Evolutionary conservation across 37 sponge, comb jelly and placozoan species (phyloP).

Genomic region (Cladorhizidae sp.): DNA sequence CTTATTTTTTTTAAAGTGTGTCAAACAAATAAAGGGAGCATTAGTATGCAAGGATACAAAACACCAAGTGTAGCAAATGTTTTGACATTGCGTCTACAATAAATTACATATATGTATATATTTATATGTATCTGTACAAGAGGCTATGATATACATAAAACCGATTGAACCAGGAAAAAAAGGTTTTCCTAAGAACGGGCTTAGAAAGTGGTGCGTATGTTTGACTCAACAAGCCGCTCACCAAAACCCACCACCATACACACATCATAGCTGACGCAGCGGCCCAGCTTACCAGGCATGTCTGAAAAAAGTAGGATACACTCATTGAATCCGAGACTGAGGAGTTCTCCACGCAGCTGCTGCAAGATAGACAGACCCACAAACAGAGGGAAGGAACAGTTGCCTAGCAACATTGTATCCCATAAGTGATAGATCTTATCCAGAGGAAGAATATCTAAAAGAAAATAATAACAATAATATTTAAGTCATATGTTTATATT

Average conservation of each 20-base stretch:
- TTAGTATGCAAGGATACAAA: too few relatives aligned
- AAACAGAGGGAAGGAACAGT: constrained; percentile 88
- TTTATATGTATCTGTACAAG: constrained; percentile 8
- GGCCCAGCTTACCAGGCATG: constrained; percentile 79
- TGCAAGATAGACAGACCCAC: constrained; percentile 91
- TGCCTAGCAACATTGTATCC: constrained; percentile 92
- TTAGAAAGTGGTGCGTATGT: too few relatives aligned
- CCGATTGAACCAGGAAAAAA: not conserved
- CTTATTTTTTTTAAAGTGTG: too few relatives aligned
- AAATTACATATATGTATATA: not conserved
- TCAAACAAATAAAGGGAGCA: too few relatives aligned
- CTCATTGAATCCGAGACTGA: constrained; percentile 93
- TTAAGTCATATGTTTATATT: too few relatives aligned
- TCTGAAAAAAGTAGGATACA: constrained; percentile 99
- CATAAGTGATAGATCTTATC: constrained; percentile 93
- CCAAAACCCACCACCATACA: too few relatives aligned
- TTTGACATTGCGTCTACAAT: not conserved
- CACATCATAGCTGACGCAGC: not conserved
- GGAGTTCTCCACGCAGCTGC: constrained; percentile 79
- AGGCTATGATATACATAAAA: not conserved
- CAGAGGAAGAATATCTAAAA: constrained; percentile 90
- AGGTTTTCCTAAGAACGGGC: not conserved
- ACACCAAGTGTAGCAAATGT: not conserved
- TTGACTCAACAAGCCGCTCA: too few relatives aligned
- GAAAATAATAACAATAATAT: too few relatives aligned